Base-by-base conservation (phyloP, 2,888 invertebrate genomes). In the Trypoxylon attenuatum region DNA sequence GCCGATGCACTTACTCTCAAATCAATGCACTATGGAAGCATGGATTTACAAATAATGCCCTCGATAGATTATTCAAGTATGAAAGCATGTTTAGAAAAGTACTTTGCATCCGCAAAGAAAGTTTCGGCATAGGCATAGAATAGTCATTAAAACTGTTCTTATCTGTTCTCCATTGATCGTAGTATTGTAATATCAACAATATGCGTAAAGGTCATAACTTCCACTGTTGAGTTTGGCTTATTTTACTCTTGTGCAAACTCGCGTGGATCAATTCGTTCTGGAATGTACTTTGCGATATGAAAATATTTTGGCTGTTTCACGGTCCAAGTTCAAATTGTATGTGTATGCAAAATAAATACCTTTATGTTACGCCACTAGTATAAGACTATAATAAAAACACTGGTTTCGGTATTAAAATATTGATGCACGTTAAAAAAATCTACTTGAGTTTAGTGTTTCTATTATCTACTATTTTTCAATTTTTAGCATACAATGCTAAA, bases 21-120 rank as follows among this genome's bases (percentile, higher is more conserved):
- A 61, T 53, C 57, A 54, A 55, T 60, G 60, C 66, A 71, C 63
- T 45, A 8, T 60, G 56, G 54, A 63, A 61, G 63, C 77, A 82
- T 82, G 82, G 82, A 82, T 82, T 82, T 81, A 82, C 81, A 81
- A 66, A 69, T 77, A 79, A 74, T 50, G 70, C 66, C 69, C 19
- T 23, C 25, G 38, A 39, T 51, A 43, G 54, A 63, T 72, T 45
- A 51, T n/a, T 64, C 47, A 19, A 56, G 18, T 18, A 21, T 5
- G 57, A 69, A 55, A 62, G 63, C 27, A 15, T 45, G 27, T 59
- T 60, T 60, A 57, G 66, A 50, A 67, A 62, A 70, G 60, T 66
- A 54, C 39, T 50, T 69, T 43, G 29, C 39, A 41, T 52, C 46
- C 42, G 6, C 53, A 56, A 43, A 58, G 57, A 15, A 43, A 63